Percentiles rank a stretch among this genome's conserved stretches.
Evolutionary conservation across 2,888 invertebrate species (phyloP).

Genomic region (Ectemnius continuus): DNA sequence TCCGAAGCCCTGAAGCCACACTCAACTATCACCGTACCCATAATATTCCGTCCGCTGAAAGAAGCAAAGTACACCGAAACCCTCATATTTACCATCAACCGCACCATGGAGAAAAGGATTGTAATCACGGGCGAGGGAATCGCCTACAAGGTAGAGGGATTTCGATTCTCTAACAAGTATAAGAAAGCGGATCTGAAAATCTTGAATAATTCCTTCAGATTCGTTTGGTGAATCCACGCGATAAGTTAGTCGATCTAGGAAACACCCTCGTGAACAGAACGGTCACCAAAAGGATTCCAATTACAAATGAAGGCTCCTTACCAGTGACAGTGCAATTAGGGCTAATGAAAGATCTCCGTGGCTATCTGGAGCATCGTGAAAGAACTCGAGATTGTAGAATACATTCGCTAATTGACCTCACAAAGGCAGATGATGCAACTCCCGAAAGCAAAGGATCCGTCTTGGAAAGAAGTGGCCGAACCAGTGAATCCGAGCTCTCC

Average conservation of each 20-base stretch:
- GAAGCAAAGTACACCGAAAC: slow-evolving; percentile 79
- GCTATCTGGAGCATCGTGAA: slow-evolving; percentile 17
- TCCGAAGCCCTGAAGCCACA: slow-evolving; percentile 77
- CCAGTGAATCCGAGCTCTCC: slow-evolving; percentile 33
- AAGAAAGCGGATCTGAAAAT: too few species aligned
- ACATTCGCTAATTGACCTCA: background rate
- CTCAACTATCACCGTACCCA: slow-evolving; percentile 77
- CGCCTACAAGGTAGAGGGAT: slow-evolving; percentile 61
- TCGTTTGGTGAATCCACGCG: slow-evolving; percentile 70
- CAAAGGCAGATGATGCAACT: background rate
- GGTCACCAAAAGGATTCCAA: slow-evolving; percentile 79
- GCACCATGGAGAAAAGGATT: slow-evolving; percentile 79
- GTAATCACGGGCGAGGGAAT: slow-evolving; percentile 81
- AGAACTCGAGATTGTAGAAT: background rate
- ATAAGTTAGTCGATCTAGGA: slow-evolving; percentile 77
- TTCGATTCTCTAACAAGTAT: background rate
- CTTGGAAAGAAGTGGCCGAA: slow-evolving; percentile 6
- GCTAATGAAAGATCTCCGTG: slow-evolving; percentile 74
- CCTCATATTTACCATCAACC: slow-evolving; percentile 80
- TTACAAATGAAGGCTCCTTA: slow-evolving; percentile 81
- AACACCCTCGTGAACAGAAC: slow-evolving; percentile 78
- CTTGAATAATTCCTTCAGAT: slow-evolving; percentile 63
- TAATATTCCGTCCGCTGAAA: slow-evolving; percentile 81
- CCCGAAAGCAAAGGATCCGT: slow-evolving; percentile 43
- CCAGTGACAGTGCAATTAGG: slow-evolving; percentile 80